Evolutionary conservation across 1,140 invertebrate genomes (phyloP).

Genomic region (Cherax destructor): DNA sequence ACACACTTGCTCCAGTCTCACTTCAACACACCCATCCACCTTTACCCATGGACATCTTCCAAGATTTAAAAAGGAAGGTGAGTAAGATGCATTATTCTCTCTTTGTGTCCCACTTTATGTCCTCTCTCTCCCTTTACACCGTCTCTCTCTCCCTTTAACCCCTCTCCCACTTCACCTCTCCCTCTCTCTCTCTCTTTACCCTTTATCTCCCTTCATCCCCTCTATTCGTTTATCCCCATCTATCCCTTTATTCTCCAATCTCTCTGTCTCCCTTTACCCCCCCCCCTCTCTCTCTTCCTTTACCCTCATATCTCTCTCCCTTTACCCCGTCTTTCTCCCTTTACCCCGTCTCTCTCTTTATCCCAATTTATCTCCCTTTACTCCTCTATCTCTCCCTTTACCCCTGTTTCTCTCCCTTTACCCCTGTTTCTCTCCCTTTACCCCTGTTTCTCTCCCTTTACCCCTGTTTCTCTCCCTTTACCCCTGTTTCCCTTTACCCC

Average conservation of each 20-base stretch:
- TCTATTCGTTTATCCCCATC: background rate
- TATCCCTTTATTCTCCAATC: no score
- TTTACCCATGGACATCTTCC: no score
- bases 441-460: background rate
- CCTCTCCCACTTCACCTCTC: background rate
- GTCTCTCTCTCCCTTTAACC: background rate
- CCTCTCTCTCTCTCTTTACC: background rate
- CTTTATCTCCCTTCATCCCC: background rate
- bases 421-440: background rate
- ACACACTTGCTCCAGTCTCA: no score
- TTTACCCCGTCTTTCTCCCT: background rate
- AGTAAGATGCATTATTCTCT: no score
- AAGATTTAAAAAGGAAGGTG: no score
- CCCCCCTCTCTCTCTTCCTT: no score
- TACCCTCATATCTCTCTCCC: background rate
- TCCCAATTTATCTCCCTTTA: background rate
- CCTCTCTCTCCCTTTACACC: no score
- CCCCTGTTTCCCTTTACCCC: background rate
- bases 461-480: background rate
- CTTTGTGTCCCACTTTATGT: no score
- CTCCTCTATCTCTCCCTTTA: background rate
- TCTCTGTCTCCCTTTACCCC: no score
- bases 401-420: background rate
- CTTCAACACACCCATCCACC: no score
- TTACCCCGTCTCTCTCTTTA: background rate